Evolutionary conservation across 2,797 vertebrate genomes (phyloP), one percentile per base, ranked within the genome.

Genomic region (Sebastes aleutianus): DNA sequence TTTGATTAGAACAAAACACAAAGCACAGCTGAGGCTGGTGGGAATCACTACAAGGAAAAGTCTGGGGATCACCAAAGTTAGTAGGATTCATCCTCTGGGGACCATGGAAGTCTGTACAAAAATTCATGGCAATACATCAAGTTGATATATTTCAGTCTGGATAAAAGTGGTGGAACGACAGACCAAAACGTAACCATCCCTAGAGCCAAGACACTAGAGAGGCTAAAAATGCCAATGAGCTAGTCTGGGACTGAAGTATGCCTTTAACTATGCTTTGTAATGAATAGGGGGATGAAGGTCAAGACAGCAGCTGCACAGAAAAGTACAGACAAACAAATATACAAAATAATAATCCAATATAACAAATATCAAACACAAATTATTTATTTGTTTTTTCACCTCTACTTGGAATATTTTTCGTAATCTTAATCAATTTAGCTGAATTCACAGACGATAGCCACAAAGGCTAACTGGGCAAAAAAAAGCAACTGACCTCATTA

Each of bases 401-500:
- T 80, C 34, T 24, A 39, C 34, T 65, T 59, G 14, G 43, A 66
- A 32, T 24, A 22, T 63, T 68, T 75, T 24, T 50, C 4, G 13
- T 6, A 27, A 18, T 36, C 24, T 2, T 12, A 32, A 62, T 70
- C 27, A 29, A 32, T 43, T 70, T n/a, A 26, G 32, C 50, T 68
- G 27, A 27, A 47, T 8, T 8, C 26, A 74, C 31, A 36, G 36
- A 72, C 14, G 18, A 56, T 26, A 56, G 20, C 24, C 61, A 13
- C 56, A 43, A 43, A 43, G 39, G 39, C 36, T 5, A 12, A 47
- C 43, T 47, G 24, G 24, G 34, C 24, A 22, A 47, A 22, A 61
- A 61, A 36, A 80, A 65, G 57, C 4, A 76, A 65, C 29, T 54
- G 6, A 59, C 54, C 29, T 31, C 27, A 78, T 74, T 13, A 34